phyloP scores from a whole-genome alignment of 2,797 vertebrate genomes.

The Semotilus atromaculatus region DNA sequence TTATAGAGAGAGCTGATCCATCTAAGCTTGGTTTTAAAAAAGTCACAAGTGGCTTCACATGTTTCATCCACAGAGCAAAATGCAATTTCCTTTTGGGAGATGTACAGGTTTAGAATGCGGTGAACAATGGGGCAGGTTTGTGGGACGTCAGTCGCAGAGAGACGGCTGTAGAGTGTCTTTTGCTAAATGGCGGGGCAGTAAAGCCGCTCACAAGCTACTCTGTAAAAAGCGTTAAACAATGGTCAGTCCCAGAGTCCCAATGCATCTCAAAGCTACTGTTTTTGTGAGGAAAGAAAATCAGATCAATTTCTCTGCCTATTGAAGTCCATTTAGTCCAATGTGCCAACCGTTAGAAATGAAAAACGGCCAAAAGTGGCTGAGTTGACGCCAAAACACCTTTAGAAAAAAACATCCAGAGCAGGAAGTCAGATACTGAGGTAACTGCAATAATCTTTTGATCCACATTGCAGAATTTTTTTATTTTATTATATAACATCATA shows the following conservation, averaged over 20 bases:
- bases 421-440: background rate
- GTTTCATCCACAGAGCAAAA: slow-evolving; percentile 65
- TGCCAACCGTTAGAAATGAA: slow-evolving; percentile 24
- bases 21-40: slow-evolving; percentile 61
- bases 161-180: slow-evolving; percentile 20
- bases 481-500: too few species aligned
- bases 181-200: slow-evolving; percentile 17
- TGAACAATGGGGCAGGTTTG: slow-evolving; percentile 67
- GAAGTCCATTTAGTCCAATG: background rate
- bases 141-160: slow-evolving; percentile 34
- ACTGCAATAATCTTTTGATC: background rate
- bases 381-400: background rate
- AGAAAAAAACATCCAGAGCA: background rate
- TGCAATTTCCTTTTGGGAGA: slow-evolving; percentile 62
- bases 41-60: slow-evolving; percentile 63
- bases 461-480: background rate
- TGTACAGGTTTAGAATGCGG: slow-evolving; percentile 63
- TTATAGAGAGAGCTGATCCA: slow-evolving; percentile 40
- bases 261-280: slow-evolving; percentile 45
- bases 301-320: slow-evolving; percentile 51
- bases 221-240: slow-evolving; percentile 53
- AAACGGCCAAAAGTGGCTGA: slow-evolving; percentile 20
- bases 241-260: slow-evolving; percentile 35
- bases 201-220: slow-evolving; percentile 39
- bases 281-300: slow-evolving; percentile 48